Percentiles rank a stretch among this genome's conserved stretches.
Evolutionary conservation across 2,113 vertebrate genomes (phyloP).

Genomic region (Engystomops pustulosus): DNA sequence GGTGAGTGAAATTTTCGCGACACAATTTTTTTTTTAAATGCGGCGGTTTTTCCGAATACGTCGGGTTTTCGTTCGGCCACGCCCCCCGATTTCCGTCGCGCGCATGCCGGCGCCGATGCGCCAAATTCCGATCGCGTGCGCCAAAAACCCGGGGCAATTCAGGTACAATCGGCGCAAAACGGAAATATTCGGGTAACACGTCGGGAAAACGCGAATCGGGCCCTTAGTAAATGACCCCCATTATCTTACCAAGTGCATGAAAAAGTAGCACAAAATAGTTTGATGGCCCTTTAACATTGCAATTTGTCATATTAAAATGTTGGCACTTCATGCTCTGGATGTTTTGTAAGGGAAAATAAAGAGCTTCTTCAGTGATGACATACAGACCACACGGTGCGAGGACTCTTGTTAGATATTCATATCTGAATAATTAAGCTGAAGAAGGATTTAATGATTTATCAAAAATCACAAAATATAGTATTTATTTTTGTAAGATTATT

Average conservation of each 20-base stretch:
- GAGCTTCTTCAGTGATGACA: not conserved
- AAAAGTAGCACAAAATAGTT: not conserved
- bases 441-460: not conserved
- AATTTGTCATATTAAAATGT: not conserved
- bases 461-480: not conserved
- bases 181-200: too few species aligned
- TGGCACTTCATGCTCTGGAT: not conserved
- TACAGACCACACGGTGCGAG: not conserved
- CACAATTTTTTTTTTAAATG: too few species aligned
- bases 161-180: too few species aligned
- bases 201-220: too few species aligned
- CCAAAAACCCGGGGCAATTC: too few species aligned
- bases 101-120: too few species aligned
- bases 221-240: too few species aligned
- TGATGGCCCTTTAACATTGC: not conserved
- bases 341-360: not conserved
- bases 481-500: not conserved
- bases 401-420: not conserved
- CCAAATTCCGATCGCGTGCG: too few species aligned
- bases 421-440: conserved; percentile 3
- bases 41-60: too few species aligned
- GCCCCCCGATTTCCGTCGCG: too few species aligned
- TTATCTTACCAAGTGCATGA: not conserved
- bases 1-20: too few species aligned
- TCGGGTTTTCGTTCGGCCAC: too few species aligned